A percentile compares a stretch with the other conserved stretches of the same genome.
Evolutionary conservation across 2,888 invertebrate species (phyloP).

Genomic region (Muscina levida): DNA sequence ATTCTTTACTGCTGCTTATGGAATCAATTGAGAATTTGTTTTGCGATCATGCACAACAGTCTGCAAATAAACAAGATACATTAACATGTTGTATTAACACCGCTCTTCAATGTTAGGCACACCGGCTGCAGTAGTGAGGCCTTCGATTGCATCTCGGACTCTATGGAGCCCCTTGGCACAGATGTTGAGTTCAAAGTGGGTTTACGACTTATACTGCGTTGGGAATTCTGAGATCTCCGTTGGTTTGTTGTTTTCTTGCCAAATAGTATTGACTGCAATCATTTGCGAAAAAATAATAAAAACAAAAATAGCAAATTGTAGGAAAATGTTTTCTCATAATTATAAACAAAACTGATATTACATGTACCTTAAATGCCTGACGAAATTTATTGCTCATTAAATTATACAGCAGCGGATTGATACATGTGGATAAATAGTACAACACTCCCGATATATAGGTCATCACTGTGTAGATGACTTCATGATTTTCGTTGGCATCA

Average conservation of each 20-base stretch:
- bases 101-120: slow-evolving; percentile 69
- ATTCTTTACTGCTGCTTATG: too few species aligned
- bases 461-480: slow-evolving; percentile 78
- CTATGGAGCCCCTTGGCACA: slow-evolving; percentile 82
- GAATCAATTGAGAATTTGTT: slow-evolving; percentile 71
- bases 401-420: slow-evolving; percentile 96
- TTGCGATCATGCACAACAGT: slow-evolving; percentile 77
- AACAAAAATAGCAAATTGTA: slow-evolving; percentile 7
- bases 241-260: slow-evolving; percentile 79
- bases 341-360: slow-evolving; percentile 11
- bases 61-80: slow-evolving; percentile 70
- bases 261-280: slow-evolving; percentile 74
- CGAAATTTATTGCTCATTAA: slow-evolving; percentile 97
- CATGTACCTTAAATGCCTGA: slow-evolving; percentile 91
- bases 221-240: slow-evolving; percentile 70
- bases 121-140: slow-evolving; percentile 80
- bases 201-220: slow-evolving; percentile 71
- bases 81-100: too few species aligned
- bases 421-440: slow-evolving; percentile 94
- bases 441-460: slow-evolving; percentile 91
- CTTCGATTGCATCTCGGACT: slow-evolving; percentile 80
- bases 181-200: slow-evolving; percentile 72
- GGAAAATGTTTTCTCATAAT: neutral
- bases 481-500: slow-evolving; percentile 67
- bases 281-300: neutral